Conservation (phyloP, 2,113 vertebrate genomes). For the Trematomus loennbergii region DNA sequence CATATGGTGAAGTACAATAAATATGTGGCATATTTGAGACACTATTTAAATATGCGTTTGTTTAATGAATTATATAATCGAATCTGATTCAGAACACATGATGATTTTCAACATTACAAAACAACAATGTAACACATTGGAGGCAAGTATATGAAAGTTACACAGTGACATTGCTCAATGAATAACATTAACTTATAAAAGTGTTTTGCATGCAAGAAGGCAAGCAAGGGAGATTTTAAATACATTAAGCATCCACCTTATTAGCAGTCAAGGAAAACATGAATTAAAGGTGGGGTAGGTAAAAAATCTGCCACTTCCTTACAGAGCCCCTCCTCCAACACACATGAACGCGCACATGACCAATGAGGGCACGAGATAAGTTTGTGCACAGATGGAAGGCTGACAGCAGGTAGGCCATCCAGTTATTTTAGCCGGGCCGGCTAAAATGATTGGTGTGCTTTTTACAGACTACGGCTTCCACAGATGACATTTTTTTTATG, state of each 20-base stretch:
- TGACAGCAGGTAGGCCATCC: no score
- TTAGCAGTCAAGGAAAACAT: constrained; percentile 1
- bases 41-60: not conserved
- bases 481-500: no score
- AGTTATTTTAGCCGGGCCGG: no score
- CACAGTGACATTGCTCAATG: constrained; percentile 17
- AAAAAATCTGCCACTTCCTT: no score
- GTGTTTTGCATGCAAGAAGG: constrained; percentile 48
- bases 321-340: no score
- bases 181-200: constrained; percentile 4
- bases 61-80: not conserved
- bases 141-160: not conserved
- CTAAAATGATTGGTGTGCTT: no score
- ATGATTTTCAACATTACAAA: constrained; percentile 12
- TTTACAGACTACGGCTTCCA: no score
- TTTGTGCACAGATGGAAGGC: no score
- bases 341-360: no score
- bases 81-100: not conserved
- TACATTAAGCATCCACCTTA: constrained; percentile 18
- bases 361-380: no score
- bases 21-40: constrained; percentile 1
- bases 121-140: not conserved
- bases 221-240: constrained; percentile 28
- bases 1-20: not conserved
- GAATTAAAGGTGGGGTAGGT: no score